Evolutionary conservation across 2,888 invertebrate species (phyloP), one percentile per base, ranked within the genome.

Genomic region (Andrena dorsata): DNA sequence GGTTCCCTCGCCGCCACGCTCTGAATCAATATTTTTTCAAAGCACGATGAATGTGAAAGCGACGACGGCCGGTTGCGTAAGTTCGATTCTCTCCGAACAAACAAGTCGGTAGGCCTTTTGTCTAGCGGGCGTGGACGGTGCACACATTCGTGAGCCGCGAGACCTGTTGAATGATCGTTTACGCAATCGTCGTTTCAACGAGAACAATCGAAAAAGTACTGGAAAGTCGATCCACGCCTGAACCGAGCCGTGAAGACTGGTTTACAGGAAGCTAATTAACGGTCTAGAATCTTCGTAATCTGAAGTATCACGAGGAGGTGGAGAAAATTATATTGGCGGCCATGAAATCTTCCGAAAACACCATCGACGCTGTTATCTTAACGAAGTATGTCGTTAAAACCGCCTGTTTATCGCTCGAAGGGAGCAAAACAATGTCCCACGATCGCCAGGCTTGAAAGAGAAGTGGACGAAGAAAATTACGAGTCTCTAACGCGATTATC

Each of bases 331-430:
- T 51, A 53, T 23, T 23, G 49, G 10, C 20, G 2, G 30, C 26
- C 28, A 10, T 23, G 10, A 16, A 26, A 32, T 16, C 49, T 8
- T 23, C 35, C 1, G 13, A 53, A 63, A 35, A 47, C 51, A 5
- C 23, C 51, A 13, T 26, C 32, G n/a, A 35, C 47, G 30, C 51
- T 2, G 32, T 32, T 2, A 56, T 47, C 68, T 28, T 76, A 69
- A 79, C 28, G n/a, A 60, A 74, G 64, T 20, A 30, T 41, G 32
- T 61, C 75, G 58, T 82, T 80, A 56, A 74, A 53, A 47, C 58
- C n/a, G 49, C 60, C 61, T n/a, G 32, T 63, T 74, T 74, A 79
- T 66, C 30, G 41, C 41, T 30, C 23, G 16, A 30, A 3, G 8
- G 5, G 3, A 7, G 28, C n/a, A 20, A 63, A 61, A 63, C 41